phyloP scores from a whole-genome alignment of 2,113 vertebrate genomes.

The Actinemys pallida region DNA sequence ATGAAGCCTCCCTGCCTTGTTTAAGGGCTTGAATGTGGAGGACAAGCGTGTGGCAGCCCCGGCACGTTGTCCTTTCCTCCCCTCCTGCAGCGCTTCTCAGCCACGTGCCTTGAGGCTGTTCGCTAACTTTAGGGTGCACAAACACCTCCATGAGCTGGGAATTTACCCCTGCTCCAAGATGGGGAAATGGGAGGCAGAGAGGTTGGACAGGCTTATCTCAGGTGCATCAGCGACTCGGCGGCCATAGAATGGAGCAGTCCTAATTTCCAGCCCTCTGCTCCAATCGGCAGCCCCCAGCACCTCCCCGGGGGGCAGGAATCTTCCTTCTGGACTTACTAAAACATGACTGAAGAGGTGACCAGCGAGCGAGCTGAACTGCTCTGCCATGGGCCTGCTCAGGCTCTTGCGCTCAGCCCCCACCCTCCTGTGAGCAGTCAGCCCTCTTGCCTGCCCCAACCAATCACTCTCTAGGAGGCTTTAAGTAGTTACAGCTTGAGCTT shows the following conservation, averaged over 20 bases:
- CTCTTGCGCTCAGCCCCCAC: background rate
- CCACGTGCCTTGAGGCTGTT: background rate
- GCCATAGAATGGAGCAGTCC: background rate
- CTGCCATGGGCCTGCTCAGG: background rate
- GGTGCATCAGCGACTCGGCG: background rate
- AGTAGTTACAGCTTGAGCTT: background rate
- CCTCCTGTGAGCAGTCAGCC: background rate
- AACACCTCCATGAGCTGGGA: background rate
- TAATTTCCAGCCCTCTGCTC: background rate
- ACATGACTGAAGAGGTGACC: background rate
- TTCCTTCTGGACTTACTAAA: background rate
- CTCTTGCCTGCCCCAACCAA: background rate
- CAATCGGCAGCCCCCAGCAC: background rate
- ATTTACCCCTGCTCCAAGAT: background rate
- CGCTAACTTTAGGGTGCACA: background rate
- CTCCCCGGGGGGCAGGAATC: background rate
- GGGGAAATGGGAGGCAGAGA: background rate
- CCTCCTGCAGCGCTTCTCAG: background rate
- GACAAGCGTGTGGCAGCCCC: background rate
- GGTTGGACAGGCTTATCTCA: background rate
- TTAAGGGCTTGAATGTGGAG: rapidly evolving
- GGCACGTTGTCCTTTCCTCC: rapidly evolving
- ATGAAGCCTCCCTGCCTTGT: background rate
- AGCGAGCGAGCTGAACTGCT: background rate
- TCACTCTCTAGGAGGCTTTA: background rate